A percentile compares a stretch with the other conserved stretches of the same genome.
These are phyloP conservation scores for Columba livia DNA, from an alignment of 2,113 vertebrate genomes.

Conservation along the genomic window DNA sequence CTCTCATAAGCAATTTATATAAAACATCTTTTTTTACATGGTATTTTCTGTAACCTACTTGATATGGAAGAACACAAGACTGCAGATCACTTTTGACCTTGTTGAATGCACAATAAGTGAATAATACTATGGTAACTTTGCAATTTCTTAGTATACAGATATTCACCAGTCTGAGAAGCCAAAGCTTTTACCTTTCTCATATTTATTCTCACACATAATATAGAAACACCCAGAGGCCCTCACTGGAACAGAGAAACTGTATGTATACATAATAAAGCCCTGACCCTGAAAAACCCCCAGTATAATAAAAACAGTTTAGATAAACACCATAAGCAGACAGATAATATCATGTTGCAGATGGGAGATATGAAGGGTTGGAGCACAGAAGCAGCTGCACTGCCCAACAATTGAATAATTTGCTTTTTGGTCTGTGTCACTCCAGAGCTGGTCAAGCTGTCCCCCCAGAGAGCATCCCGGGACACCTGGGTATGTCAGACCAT, in stretches of 20 bases:
- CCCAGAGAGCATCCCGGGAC: neutral
- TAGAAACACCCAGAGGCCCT: neutral
- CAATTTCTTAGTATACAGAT: neutral
- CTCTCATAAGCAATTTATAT: neutral
- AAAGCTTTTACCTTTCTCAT: neutral
- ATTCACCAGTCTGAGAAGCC: neutral
- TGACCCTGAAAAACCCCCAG: neutral
- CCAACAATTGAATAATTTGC: rapidly evolving
- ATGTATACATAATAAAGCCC: neutral
- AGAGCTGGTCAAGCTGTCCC: neutral
- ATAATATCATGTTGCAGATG: neutral
- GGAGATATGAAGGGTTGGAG: neutral
- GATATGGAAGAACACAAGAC: neutral
- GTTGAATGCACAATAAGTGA: neutral
- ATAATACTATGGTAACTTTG: neutral
- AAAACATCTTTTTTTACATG: neutral
- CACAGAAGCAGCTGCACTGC: neutral
- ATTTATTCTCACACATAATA: neutral
- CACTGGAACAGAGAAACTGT: neutral
- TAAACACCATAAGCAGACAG: neutral
- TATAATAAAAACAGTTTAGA: neutral
- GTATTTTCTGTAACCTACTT: neutral
- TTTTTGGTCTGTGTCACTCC: neutral
- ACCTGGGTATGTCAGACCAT: rapidly evolving
- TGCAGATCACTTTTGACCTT: constrained; percentile 4